These are phyloP conservation scores for Ichneumoninae sp. DNA, from an alignment of 2,888 invertebrate genomes.

Conservation along the genomic window DNA sequence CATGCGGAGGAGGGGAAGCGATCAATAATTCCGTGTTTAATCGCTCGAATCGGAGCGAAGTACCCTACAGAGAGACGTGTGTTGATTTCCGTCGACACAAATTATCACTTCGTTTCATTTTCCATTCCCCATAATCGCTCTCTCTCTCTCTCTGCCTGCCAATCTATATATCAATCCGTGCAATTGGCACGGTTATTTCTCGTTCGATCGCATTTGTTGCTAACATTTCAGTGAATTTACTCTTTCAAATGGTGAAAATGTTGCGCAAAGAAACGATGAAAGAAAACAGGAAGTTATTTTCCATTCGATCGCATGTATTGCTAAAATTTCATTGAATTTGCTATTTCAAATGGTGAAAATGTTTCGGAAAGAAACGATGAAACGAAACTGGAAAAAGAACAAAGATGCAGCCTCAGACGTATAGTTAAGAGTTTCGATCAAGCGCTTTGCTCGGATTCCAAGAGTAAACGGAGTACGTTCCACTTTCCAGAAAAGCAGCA, in stretches of 20 bases:
- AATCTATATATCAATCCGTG: not conserved
- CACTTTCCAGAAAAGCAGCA: constrained; percentile 23
- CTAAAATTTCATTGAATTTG: not conserved
- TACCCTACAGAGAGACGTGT: not conserved
- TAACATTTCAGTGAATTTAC: not conserved
- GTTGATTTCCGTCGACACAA: constrained; percentile 31
- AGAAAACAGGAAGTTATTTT: not conserved
- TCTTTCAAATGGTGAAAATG: not conserved
- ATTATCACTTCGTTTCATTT: constrained; percentile 26
- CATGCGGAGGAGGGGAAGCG: constrained; percentile 11
- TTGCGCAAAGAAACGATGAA: not conserved
- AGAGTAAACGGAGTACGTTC: constrained; percentile 19
- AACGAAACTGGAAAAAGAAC: not conserved
- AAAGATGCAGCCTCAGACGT: not conserved
- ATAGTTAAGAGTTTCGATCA: constrained; percentile 12
- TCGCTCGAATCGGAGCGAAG: constrained; percentile 36
- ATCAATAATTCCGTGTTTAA: constrained; percentile 57
- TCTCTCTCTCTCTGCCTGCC: not conserved
- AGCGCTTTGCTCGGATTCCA: constrained; percentile 3
- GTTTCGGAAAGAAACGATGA: not conserved
- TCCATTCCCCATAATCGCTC: not conserved
- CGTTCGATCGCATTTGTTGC: not conserved
- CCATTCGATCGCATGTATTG: no score
- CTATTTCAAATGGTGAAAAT: not conserved
- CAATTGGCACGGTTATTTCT: not conserved